Evolutionary conservation across 2,888 invertebrate genomes (phyloP).

Genomic region (Nemotelus nigrinus): DNA sequence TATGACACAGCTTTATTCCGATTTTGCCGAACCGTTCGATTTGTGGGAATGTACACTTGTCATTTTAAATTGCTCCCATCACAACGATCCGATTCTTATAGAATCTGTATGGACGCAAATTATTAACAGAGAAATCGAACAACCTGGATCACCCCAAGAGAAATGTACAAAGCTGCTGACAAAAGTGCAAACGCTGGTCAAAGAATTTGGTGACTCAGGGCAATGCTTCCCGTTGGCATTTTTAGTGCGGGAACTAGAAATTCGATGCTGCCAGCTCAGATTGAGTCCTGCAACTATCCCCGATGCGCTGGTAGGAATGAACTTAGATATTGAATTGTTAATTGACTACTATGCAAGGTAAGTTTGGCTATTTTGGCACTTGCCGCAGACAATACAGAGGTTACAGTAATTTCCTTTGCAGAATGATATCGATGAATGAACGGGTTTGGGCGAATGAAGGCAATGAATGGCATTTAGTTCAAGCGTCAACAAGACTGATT

Average conservation of each 20-base stretch:
- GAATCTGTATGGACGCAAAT: constrained; percentile 94
- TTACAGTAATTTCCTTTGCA: constrained; percentile 55
- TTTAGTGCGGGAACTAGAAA: constrained; percentile 81
- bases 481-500: constrained; percentile 78
- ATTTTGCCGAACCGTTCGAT: constrained; percentile 90
- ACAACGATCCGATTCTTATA: constrained; percentile 86
- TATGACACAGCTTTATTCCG: constrained; percentile 90
- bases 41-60: constrained; percentile 94
- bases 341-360: constrained; percentile 80
- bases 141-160: constrained; percentile 65
- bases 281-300: constrained; percentile 81
- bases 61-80: constrained; percentile 93
- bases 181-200: constrained; percentile 80
- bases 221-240: constrained; percentile 91
- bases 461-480: constrained; percentile 85
- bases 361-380: neutral
- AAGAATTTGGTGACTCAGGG: constrained; percentile 81
- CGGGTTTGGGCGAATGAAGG: constrained; percentile 86
- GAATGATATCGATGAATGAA: constrained; percentile 83
- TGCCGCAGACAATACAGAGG: neutral
- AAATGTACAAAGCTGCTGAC: constrained; percentile 75
- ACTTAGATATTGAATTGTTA: constrained; percentile 79
- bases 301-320: constrained; percentile 77
- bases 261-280: constrained; percentile 77
- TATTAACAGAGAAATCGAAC: constrained; percentile 62